Evolutionary conservation across 2,113 vertebrate genomes (phyloP), one percentile per base, ranked within the genome.

Genomic region (Peromyscus maniculatus): DNA sequence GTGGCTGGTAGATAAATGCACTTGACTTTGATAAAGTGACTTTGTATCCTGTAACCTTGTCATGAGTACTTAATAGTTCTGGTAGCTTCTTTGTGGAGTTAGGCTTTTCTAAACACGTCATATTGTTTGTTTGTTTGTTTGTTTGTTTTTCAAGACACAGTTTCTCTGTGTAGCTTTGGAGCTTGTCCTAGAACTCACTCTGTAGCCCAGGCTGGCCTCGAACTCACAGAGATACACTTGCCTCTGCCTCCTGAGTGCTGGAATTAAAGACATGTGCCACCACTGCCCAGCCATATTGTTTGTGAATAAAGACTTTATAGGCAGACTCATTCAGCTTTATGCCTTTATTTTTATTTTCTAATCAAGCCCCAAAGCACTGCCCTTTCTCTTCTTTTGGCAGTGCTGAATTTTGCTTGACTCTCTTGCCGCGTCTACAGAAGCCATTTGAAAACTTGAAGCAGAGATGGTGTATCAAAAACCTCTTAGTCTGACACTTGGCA

Each of bases 401-500:
- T 36, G 36, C 67, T 93, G 22, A 1, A 62, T 39, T 67, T 82
- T 55, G n/a, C 26, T 91, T 96, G 43, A 15, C 82, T 91, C 16
- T 13, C 33, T 49, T 83, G 77, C 88, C n/a, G 33, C 64, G 0
- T 93, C 94, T 92, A 66, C 79, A 43, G 8, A 71, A 66, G 33
- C 12, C 77, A 86, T 93, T 86, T 93, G 39, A 94, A 91, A 92
- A 87, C 6, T 69, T 91, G 57, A 90, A 92, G 43, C n/a, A 72
- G 46, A 24, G 7, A 87, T 55, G 28, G 24, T 36, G 46, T 67
- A 69, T 78, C 78, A 96, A 39, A 90, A 39, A 24, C 84, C 90
- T 95, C 75, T 71, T 72, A 55, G 0, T 86, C 12, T 89, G 39
- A 43, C 31, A 43, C 21, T 69, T 72, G 57, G 4, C 57, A 91